phyloP scores from a whole-genome alignment of 2,113 vertebrate species.

The Promerops cafer region DNA sequence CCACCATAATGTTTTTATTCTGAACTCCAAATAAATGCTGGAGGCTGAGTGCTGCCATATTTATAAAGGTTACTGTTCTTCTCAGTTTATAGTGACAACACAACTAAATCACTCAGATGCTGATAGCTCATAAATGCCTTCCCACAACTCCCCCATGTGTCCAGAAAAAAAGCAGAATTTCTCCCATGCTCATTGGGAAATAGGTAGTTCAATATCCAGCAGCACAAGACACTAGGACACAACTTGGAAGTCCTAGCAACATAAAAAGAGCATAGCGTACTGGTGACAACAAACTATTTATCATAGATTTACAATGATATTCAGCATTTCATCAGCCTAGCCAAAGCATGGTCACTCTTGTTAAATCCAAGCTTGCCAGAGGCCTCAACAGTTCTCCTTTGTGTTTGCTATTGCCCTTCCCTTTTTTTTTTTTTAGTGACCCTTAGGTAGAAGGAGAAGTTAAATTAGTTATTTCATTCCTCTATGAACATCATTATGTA shows the following conservation, averaged over 20 bases:
- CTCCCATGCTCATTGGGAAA: neutral
- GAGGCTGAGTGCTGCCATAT: neutral
- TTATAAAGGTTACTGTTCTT: neutral
- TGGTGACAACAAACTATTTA: neutral
- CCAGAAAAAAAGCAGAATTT: neutral
- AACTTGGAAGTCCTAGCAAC: neutral
- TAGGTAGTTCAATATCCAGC: neutral
- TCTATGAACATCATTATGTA: neutral
- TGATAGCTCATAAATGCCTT: conserved; percentile 16
- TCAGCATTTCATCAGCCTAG: neutral
- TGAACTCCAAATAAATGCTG: neutral
- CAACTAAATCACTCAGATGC: neutral
- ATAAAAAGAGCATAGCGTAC: neutral
- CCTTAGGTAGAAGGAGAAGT: neutral
- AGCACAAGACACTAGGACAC: neutral
- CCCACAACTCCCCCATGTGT: conserved; percentile 58
- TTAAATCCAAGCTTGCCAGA: neutral
- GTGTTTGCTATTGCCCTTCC: neutral
- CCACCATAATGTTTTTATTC: neutral
- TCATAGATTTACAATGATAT: neutral
- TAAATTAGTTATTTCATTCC: neutral
- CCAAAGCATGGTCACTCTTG: neutral
- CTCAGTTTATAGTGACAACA: neutral
- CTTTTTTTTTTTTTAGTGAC: neutral
- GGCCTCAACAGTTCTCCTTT: neutral